Evolutionary conservation across 2,113 vertebrate genomes (phyloP).

Genomic region (Phaethon lepturus): DNA sequence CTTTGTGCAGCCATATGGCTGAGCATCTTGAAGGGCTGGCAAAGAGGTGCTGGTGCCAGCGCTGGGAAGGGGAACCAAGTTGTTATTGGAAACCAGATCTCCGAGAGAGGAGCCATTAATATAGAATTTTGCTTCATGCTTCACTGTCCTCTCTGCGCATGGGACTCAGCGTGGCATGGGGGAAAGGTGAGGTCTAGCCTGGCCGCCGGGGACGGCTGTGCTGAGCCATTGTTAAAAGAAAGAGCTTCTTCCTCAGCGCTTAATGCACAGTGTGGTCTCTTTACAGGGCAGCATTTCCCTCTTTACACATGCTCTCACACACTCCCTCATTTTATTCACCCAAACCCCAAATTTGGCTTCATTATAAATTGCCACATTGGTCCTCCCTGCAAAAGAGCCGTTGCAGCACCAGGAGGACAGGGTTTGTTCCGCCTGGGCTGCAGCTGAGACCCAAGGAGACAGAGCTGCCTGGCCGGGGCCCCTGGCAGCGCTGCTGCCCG

Average conservation of each 20-base stretch:
- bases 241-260: not conserved
- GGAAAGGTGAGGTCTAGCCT: not conserved
- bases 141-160: not conserved
- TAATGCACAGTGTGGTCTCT: not conserved
- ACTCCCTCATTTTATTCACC: not conserved
- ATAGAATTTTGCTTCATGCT: not conserved
- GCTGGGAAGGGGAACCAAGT: constrained; percentile 4
- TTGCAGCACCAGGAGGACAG: not conserved
- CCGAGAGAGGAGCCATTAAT: not conserved
- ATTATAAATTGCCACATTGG: not conserved
- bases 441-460: not conserved
- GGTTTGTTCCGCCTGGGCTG: not conserved
- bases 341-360: not conserved
- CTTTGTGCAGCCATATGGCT: constrained; percentile 41
- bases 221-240: not conserved
- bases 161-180: not conserved
- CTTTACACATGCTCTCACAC: not conserved
- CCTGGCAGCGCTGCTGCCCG: not conserved
- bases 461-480: not conserved
- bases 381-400: not conserved
- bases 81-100: constrained; percentile 35
- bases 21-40: constrained; percentile 52
- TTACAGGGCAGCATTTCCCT: not conserved
- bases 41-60: constrained; percentile 19
- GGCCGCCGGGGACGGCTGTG: not conserved